These are phyloP conservation scores for Drosophila conformis DNA, from an alignment of 2,888 invertebrate genomes.

Conservation along the genomic window DNA sequence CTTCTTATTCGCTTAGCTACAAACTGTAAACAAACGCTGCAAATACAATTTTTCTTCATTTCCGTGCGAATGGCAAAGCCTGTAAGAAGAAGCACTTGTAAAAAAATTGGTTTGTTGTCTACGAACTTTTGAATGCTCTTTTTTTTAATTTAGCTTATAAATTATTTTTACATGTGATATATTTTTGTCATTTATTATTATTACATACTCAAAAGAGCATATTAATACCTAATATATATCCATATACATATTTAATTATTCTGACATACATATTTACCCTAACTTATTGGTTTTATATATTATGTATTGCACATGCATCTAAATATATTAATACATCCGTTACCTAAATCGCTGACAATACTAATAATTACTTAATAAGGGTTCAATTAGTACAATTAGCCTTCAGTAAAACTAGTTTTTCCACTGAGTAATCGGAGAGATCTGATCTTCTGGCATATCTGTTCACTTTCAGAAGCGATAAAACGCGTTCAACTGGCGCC, in stretches of 20 bases:
- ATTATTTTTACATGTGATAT: neutral
- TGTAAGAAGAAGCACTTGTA: neutral
- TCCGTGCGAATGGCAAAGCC: neutral
- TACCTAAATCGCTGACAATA: neutral
- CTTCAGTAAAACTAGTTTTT: conserved; percentile 51
- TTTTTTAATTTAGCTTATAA: neutral
- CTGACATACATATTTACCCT: neutral
- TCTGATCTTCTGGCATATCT: conserved; percentile 17
- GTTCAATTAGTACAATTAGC: conserved; percentile 22
- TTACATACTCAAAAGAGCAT: neutral
- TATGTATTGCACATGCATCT: neutral
- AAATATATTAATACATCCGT: neutral
- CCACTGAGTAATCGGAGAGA: conserved; percentile 27
- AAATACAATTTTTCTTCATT: too few species aligned
- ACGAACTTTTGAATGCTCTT: neutral
- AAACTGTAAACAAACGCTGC: neutral
- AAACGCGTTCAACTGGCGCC: conserved; percentile 22
- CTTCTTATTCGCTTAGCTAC: too few species aligned
- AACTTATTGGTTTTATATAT: neutral
- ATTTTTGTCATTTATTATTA: neutral
- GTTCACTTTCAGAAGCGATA: conserved; percentile 14
- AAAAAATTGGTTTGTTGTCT: neutral
- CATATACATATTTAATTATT: neutral
- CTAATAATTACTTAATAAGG: neutral
- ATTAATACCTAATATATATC: neutral